These are phyloP conservation scores for Patella caerulea DNA, from an alignment of 2,888 invertebrate species.

Conservation along the genomic window DNA sequence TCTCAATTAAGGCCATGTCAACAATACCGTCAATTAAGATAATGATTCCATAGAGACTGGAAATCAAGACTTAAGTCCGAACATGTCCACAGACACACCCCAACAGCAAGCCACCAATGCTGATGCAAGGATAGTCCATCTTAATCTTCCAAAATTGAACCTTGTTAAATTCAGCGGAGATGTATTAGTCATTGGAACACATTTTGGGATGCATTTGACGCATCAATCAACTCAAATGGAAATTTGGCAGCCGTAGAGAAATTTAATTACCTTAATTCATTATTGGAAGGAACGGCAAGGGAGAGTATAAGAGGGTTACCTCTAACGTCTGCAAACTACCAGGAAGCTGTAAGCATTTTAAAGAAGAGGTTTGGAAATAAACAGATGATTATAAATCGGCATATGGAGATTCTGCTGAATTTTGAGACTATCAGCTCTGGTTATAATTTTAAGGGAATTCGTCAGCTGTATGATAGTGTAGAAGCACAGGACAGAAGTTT, in stretches of 20 bases:
- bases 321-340: not conserved
- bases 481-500: not conserved
- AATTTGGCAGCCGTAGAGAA: not conserved
- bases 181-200: not conserved
- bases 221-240: not conserved
- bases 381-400: not conserved
- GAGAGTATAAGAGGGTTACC: not conserved
- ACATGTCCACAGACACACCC: no score
- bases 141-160: not conserved
- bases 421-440: not conserved
- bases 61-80: no score
- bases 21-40: no score
- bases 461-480: not conserved
- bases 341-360: not conserved
- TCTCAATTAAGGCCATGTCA: no score
- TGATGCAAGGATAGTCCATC: not conserved
- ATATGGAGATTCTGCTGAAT: not conserved
- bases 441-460: not conserved
- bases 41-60: no score
- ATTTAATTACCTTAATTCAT: not conserved
- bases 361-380: not conserved
- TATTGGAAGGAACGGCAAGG: not conserved
- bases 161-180: not conserved
- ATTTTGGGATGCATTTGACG: not conserved
- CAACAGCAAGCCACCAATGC: no score